phyloP scores from a whole-genome alignment of 2,797 vertebrate species.

The Avahi laniger region DNA sequence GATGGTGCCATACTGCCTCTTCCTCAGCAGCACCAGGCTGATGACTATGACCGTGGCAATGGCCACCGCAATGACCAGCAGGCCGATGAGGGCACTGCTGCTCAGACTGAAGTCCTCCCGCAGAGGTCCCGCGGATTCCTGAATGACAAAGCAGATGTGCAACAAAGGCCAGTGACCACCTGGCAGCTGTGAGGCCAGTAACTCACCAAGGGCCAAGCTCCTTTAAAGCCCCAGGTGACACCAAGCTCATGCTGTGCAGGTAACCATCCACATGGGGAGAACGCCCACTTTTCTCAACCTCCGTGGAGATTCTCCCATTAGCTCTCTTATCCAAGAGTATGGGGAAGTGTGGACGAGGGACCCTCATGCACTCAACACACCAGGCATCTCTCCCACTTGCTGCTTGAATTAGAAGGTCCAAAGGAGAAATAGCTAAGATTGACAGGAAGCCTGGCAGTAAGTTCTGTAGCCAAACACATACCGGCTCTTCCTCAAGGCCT shows the following conservation, averaged over 20 bases:
- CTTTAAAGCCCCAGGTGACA: not conserved
- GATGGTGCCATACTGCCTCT: conserved; percentile 97
- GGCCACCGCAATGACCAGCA: conserved; percentile 96
- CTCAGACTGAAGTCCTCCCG: conserved; percentile 95
- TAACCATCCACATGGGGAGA: not conserved
- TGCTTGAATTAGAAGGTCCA: not conserved
- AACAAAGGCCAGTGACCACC: not conserved
- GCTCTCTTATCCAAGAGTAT: not conserved
- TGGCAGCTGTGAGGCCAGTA: not conserved
- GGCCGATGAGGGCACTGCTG: conserved; percentile 95
- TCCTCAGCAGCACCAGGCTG: conserved; percentile 97
- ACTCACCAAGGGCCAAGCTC: rapidly evolving
- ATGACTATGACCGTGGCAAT: conserved; percentile 97
- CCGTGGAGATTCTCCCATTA: not conserved
- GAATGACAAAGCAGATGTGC: not conserved
- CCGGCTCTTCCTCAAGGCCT: conserved; percentile 94
- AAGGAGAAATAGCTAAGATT: not conserved
- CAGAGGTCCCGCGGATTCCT: conserved; percentile 91
- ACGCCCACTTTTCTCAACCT: not conserved
- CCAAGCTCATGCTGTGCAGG: not conserved
- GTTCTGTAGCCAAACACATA: conserved; percentile 85
- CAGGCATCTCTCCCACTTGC: not conserved
- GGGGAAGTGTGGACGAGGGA: rapidly evolving
- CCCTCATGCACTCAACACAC: not conserved
- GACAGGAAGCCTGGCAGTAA: not conserved